phyloP scores from a whole-genome alignment of 2,797 vertebrate species.

The Intellagama lesueurii region DNA sequence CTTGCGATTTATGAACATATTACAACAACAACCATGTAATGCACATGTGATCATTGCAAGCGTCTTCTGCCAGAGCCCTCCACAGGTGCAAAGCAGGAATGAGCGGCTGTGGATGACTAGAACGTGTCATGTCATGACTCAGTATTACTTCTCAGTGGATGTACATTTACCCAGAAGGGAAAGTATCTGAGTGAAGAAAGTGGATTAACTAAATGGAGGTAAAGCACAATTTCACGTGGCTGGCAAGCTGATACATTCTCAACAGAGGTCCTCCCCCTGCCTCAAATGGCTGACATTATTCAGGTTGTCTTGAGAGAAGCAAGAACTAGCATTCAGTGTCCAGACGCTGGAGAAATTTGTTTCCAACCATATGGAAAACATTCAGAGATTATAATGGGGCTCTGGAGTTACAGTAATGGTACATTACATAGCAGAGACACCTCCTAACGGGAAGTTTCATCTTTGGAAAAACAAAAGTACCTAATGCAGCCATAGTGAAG shows the following conservation, averaged over 20 bases:
- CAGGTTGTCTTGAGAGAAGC: slow-evolving; percentile 67
- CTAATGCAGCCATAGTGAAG: slow-evolving; percentile 5
- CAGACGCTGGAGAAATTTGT: slow-evolving; percentile 67
- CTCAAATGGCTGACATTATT: slow-evolving; percentile 61
- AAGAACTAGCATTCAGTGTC: slow-evolving; percentile 55
- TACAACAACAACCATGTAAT: not conserved
- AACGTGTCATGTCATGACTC: slow-evolving; percentile 21
- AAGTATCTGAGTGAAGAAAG: slow-evolving; percentile 41
- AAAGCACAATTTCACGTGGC: slow-evolving; percentile 44
- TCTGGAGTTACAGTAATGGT: slow-evolving; percentile 68
- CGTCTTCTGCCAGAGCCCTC: not conserved
- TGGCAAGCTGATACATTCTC: slow-evolving; percentile 56
- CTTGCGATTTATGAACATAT: not conserved
- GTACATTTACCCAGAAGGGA: slow-evolving; percentile 57
- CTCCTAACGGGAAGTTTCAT: slow-evolving; percentile 53
- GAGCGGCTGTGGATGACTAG: slow-evolving; percentile 3
- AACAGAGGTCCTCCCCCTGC: not conserved
- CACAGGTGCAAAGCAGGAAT: not conserved
- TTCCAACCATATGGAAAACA: slow-evolving; percentile 75
- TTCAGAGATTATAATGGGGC: slow-evolving; percentile 61
- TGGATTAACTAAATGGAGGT: slow-evolving; percentile 47
- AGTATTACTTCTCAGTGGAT: slow-evolving; percentile 26
- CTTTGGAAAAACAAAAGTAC: slow-evolving; percentile 30
- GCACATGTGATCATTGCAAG: not conserved
- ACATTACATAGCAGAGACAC: slow-evolving; percentile 54